Conservation (phyloP, 2,888 invertebrate genomes). For the Calameuta pallipes region DNA sequence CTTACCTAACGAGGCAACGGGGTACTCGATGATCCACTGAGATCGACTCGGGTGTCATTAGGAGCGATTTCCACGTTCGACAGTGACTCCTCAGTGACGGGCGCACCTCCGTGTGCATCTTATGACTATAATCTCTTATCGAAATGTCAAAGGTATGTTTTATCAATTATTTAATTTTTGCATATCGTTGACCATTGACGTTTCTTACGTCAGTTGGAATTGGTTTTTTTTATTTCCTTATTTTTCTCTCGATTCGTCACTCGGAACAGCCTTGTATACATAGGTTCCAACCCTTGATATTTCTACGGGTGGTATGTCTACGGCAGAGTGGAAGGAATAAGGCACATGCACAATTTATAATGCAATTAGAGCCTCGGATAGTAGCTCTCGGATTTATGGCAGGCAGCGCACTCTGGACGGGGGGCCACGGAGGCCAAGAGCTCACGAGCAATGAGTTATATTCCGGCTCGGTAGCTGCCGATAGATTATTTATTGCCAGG, state of each 20-base stretch:
- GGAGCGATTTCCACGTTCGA: conserved; percentile 29
- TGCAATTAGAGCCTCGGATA: conserved; percentile 65
- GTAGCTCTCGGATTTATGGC: conserved; percentile 65
- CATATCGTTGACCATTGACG: neutral
- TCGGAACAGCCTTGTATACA: neutral
- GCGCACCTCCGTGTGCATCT: neutral
- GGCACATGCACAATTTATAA: conserved; percentile 65
- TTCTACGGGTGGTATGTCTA: neutral
- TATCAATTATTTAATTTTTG: neutral
- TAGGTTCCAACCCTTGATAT: neutral
- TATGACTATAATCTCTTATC: neutral
- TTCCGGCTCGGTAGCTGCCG: conserved; percentile 62
- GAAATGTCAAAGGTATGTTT: neutral
- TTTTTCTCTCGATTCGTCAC: neutral
- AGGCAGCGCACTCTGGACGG: conserved; percentile 38
- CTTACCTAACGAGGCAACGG: conserved; percentile 38
- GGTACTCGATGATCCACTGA: conserved; percentile 38
- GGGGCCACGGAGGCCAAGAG: conserved; percentile 31
- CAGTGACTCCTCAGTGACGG: neutral
- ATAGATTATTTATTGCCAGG: conserved; percentile 64
- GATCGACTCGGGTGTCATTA: conserved; percentile 49
- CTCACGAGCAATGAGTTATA: conserved; percentile 61
- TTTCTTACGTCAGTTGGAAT: neutral
- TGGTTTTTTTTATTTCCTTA: too few relatives aligned
- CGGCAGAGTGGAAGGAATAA: conserved; percentile 23